Base-by-base conservation (phyloP, 2,888 invertebrate species). In the Tetranychus piercei region DNA sequence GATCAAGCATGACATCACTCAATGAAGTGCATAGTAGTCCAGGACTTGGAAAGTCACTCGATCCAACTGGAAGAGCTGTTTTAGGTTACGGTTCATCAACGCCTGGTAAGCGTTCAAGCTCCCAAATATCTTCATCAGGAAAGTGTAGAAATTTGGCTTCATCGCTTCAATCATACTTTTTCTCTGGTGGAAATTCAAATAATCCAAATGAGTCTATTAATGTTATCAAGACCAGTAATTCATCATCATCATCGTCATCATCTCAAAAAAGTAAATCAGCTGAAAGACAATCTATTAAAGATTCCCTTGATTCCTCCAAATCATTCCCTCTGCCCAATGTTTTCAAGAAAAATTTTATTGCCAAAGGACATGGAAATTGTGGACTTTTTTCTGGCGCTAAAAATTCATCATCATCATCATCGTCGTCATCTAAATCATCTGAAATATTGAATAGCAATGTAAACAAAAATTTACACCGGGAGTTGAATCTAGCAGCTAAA, bases 401-500 rank as follows among this genome's bases (percentile, higher is more conserved):
- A n/a, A 55, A 66, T n/a, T 43, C 44, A 44, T 34, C 44, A 69
- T 74, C 74, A 22, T 64, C 15, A 43, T n/a, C n/a, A 71, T 44
- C 44, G 1, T 23, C n/a, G 1, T 23, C n/a, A 70, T 15, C 70
- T 22, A 23, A 70, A 44, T n/a, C n/a, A 44, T 71, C 71, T 3
- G n/a, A 71, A 71, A 4, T 11, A 18, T 44, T 11, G 6, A 44
- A 11, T 5, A 44, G 11, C 6, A 71, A 44, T 44, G 44, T 71
- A 4, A 71, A 44, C 15, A 71, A 71, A 44, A 71, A 78, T 8
- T 76, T 78, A 7, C 78, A 78, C 67, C 69, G 76, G 65, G 78
- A 78, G 67, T 78, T 78, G n/a, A 76, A 77, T 15, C 75, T 76
- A 71, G 78, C 78, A 44, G 78, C 78, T 3, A 76, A 75, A 22